These are phyloP conservation scores for Garrulus glandarius DNA, from an alignment of 2,797 vertebrate species.

Conservation along the genomic window DNA sequence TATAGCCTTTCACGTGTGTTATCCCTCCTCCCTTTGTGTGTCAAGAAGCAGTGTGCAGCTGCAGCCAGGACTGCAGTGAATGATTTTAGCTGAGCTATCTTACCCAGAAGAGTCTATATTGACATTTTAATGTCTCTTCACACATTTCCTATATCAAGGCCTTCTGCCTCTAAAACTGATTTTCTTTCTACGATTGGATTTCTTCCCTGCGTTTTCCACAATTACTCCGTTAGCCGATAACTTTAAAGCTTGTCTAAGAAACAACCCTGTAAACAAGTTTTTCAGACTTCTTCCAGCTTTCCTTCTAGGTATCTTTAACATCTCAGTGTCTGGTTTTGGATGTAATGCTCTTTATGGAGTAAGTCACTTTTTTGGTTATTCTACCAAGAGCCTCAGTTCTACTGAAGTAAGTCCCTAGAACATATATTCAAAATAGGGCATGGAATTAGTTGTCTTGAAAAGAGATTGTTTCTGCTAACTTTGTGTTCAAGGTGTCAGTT, in stretches of 20 bases:
- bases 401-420: background rate
- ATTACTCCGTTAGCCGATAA: background rate
- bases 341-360: background rate
- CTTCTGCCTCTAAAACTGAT: conserved; percentile 13
- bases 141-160: background rate
- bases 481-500: background rate
- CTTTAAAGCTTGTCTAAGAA: background rate
- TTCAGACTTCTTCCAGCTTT: background rate
- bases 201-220: background rate
- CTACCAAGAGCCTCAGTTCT: background rate
- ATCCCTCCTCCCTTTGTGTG: background rate
- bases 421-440: background rate
- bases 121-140: conserved; percentile 41
- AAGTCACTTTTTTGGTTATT: background rate
- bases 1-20: background rate
- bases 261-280: background rate
- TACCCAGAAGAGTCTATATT: conserved; percentile 20
- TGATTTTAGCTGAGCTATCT: conserved; percentile 11
- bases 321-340: background rate
- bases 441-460: background rate
- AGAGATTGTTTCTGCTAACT: background rate
- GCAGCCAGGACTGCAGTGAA: background rate
- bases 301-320: background rate
- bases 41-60: background rate
- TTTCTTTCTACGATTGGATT: conserved; percentile 11